phyloP scores from a whole-genome alignment of 2,797 vertebrate genomes.

The Eospalax fontanierii region DNA sequence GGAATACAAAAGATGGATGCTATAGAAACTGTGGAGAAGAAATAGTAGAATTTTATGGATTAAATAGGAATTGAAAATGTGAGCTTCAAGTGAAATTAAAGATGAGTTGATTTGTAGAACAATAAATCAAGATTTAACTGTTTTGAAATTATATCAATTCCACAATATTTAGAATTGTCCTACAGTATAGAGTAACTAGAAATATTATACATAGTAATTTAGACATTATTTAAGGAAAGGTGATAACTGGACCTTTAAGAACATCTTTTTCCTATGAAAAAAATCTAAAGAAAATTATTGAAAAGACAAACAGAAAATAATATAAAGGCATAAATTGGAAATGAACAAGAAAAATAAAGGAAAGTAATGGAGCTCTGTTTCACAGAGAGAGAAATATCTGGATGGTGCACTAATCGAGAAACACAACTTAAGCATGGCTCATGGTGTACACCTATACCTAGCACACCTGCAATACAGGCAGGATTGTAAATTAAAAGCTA shows the following conservation, averaged over 20 bases:
- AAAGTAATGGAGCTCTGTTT: not conserved
- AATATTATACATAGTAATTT: not conserved
- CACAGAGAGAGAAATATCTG: not conserved
- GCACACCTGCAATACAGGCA: not conserved
- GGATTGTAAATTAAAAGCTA: not conserved
- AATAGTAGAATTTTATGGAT: not conserved
- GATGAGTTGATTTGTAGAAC: not conserved
- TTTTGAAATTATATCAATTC: not conserved
- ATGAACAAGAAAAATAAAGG: not conserved
- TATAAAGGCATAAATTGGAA: not conserved
- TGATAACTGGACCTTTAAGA: not conserved
- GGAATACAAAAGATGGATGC: not conserved
- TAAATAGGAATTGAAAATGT: not conserved
- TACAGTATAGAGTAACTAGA: not conserved
- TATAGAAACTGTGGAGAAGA: not conserved
- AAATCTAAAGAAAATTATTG: conserved; percentile 14
- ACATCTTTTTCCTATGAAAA: not conserved
- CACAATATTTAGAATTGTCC: not conserved
- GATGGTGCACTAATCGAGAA: not conserved
- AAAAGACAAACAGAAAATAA: not conserved
- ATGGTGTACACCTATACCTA: not conserved
- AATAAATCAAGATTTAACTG: conserved; percentile 23
- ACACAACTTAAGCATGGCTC: not conserved
- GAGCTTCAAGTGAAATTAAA: conserved; percentile 40
- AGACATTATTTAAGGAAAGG: conserved; percentile 19